phyloP scores from a whole-genome alignment of 2,888 invertebrate genomes.

The Falcaria lacertinaria region DNA sequence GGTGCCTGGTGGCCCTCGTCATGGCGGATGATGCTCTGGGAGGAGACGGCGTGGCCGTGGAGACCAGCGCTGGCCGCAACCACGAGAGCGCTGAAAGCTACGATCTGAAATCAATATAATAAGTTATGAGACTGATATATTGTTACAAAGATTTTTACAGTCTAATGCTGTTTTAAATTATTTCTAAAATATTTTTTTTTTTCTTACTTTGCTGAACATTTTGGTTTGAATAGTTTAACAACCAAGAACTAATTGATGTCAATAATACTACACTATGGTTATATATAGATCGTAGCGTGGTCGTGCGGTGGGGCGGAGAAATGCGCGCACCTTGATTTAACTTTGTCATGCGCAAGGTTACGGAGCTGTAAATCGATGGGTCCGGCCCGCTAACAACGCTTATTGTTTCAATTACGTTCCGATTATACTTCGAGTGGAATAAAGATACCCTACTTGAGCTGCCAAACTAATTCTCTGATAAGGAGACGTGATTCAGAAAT shows the following conservation, averaged over 20 bases:
- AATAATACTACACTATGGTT: conserved; percentile 42
- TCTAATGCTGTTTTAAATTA: background rate
- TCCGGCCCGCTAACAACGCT: too few relatives aligned
- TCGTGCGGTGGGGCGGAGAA: conserved; percentile 41
- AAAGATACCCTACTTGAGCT: too few relatives aligned
- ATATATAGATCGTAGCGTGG: conserved; percentile 41
- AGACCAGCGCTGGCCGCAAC: conserved; percentile 69
- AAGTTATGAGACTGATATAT: background rate
- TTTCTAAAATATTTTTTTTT: too few relatives aligned
- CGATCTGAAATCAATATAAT: conserved; percentile 43
- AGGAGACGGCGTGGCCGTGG: conserved; percentile 44
- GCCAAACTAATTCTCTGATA: too few relatives aligned
- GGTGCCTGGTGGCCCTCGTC: conserved; percentile 49
- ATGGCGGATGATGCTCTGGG: conserved; percentile 55
- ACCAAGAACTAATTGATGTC: conserved; percentile 45
- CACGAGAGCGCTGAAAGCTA: conserved; percentile 58
- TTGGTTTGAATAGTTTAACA: conserved; percentile 37
- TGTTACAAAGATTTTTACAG: too few relatives aligned
- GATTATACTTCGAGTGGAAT: too few relatives aligned
- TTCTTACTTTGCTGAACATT: conserved; percentile 54
- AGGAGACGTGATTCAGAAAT: too few relatives aligned
- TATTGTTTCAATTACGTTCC: too few relatives aligned
- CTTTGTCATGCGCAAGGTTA: conserved; percentile 41
- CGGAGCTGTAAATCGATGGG: background rate
- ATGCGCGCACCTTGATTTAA: conserved; percentile 39